These are phyloP conservation scores for Halictus rubicundus DNA, from an alignment of 1,140 invertebrate species.

Conservation along the genomic window DNA sequence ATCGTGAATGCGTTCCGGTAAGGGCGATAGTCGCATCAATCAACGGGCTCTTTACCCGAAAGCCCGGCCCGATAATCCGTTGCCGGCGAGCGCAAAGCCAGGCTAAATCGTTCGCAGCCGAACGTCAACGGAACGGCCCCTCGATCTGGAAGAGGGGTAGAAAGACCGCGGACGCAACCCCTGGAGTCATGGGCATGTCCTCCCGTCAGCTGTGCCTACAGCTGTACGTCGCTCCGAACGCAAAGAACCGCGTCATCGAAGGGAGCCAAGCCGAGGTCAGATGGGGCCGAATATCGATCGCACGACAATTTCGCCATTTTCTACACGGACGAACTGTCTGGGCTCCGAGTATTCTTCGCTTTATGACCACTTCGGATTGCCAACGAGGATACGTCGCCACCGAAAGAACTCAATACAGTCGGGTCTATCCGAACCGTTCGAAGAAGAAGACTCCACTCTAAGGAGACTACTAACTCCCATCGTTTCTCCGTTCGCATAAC, in stretches of 20 bases:
- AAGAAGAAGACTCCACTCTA: no score
- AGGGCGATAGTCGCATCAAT: background rate
- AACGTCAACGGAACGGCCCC: constrained; percentile 30
- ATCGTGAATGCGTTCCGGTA: background rate
- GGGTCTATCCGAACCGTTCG: no score
- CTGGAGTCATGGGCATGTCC: constrained; percentile 5
- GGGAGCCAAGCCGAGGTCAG: constrained; percentile 30
- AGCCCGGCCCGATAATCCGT: background rate
- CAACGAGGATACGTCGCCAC: no score
- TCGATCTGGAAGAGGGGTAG: constrained; percentile 42
- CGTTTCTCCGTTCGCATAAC: no score
- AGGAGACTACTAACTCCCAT: no score
- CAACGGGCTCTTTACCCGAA: background rate
- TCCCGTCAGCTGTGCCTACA: constrained; percentile 50
- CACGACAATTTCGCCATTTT: constrained; percentile 14
- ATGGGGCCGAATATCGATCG: constrained; percentile 38
- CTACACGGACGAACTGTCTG: background rate
- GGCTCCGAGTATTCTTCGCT: background rate
- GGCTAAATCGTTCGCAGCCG: constrained; percentile 41
- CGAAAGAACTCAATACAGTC: no score
- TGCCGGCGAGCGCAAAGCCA: background rate
- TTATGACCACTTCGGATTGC: no score
- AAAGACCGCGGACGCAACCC: constrained; percentile 26
- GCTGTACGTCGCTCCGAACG: constrained; percentile 40
- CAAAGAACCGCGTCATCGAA: constrained; percentile 21